Evolutionary conservation across 2,888 invertebrate genomes (phyloP).

Genomic region (Ptycholaimellus sp.): DNA sequence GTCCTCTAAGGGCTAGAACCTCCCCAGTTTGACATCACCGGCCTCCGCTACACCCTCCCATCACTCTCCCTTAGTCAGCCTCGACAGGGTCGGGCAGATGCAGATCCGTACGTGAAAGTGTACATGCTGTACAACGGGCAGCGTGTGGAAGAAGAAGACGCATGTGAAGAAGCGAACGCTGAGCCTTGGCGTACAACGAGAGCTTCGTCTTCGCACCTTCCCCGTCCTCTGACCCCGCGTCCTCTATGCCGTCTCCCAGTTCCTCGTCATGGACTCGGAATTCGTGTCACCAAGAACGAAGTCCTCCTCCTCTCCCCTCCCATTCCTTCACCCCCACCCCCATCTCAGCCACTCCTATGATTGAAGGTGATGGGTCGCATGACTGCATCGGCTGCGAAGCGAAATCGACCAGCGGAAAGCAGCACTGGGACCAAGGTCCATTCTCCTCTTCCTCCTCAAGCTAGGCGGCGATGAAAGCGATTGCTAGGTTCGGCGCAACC

Average conservation of each 20-base stretch:
- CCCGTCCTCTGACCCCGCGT: constrained; percentile 36
- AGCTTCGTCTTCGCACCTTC: constrained; percentile 94
- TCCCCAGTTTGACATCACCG: constrained; percentile 61
- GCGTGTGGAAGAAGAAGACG: constrained; percentile 92
- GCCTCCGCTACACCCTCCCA: constrained; percentile 12
- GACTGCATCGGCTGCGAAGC: constrained; percentile 52
- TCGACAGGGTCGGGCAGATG: too few relatives aligned
- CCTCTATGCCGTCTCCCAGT: constrained; percentile 41
- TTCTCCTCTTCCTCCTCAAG: neutral
- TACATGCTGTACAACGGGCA: constrained; percentile 89
- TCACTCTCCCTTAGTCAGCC: too few relatives aligned
- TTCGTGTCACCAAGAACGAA: constrained; percentile 90
- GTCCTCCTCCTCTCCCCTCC: too few relatives aligned
- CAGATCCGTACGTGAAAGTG: constrained; percentile 87
- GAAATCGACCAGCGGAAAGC: constrained; percentile 36
- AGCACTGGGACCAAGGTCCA: constrained; percentile 97
- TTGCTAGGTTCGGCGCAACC: constrained; percentile 48
- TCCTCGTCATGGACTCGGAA: constrained; percentile 84
- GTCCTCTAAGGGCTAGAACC: constrained; percentile 85
- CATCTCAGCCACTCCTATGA: too few relatives aligned
- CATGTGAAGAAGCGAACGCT: constrained; percentile 91
- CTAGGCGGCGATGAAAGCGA: too few relatives aligned
- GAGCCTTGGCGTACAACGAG: constrained; percentile 95
- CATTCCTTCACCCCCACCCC: too few relatives aligned
- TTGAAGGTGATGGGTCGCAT: constrained; percentile 85